Conservation (phyloP, 2,797 vertebrate species). For the Acropternis orthonyx region DNA sequence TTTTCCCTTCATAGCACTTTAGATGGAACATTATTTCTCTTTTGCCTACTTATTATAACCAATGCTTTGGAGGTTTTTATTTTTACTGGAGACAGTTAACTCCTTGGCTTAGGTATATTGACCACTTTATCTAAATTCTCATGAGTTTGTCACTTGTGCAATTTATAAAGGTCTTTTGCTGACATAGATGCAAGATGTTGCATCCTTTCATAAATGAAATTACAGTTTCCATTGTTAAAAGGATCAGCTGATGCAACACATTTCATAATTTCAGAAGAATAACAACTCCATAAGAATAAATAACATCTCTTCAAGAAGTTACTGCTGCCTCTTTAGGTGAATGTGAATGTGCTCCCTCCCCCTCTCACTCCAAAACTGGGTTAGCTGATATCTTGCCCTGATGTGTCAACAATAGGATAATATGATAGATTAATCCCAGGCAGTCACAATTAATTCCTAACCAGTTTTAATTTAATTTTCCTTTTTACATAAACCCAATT, state of each 20-base stretch:
- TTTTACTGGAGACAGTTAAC: not conserved
- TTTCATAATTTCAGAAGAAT: constrained; percentile 4
- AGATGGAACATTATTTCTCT: not conserved
- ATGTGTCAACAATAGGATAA: constrained; percentile 48
- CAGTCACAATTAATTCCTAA: constrained; percentile 68
- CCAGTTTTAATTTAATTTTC: constrained; percentile 75
- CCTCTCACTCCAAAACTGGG: not conserved
- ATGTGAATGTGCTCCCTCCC: not conserved
- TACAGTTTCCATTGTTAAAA: not conserved
- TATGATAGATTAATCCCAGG: constrained; percentile 65
- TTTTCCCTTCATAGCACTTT: not conserved
- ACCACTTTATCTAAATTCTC: not conserved
- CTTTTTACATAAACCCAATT: constrained; percentile 74
- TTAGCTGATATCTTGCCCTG: constrained; percentile 48
- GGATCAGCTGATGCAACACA: not conserved
- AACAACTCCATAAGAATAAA: not conserved
- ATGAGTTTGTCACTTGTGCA: not conserved
- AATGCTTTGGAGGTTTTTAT: not conserved
- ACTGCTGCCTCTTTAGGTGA: not conserved
- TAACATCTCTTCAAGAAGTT: not conserved
- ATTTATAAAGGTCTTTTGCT: not conserved
- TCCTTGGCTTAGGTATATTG: not conserved
- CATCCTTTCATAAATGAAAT: not conserved
- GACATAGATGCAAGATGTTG: not conserved
- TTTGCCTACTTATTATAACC: not conserved